Conservation (phyloP, 2,888 invertebrate species). For the Meteorus colon region DNA sequence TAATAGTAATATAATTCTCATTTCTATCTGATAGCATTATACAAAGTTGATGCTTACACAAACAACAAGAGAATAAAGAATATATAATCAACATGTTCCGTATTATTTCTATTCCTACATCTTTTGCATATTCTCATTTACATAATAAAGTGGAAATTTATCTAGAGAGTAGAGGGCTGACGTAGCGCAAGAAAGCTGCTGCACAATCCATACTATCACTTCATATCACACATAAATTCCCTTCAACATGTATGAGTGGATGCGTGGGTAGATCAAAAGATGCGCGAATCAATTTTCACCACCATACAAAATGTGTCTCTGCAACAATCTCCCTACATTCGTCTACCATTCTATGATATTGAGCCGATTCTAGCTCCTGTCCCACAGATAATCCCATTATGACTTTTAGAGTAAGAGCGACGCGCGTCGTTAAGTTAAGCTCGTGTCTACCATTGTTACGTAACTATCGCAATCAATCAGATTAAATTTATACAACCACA, state of each 20-base stretch:
- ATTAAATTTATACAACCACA: slow-evolving; percentile 15
- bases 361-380: slow-evolving; percentile 45
- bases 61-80: neutral
- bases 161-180: slow-evolving; percentile 21
- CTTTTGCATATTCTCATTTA: slow-evolving; percentile 54
- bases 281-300: slow-evolving; percentile 46
- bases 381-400: slow-evolving; percentile 56
- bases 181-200: no score
- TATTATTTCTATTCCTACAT: slow-evolving; percentile 58
- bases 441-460: slow-evolving; percentile 63
- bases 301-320: slow-evolving; percentile 19
- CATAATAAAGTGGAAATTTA: slow-evolving; percentile 60
- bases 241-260: neutral
- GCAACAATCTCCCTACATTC: slow-evolving; percentile 24
- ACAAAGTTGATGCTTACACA: neutral
- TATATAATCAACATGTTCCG: neutral
- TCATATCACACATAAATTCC: no score
- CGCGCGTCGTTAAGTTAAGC: slow-evolving; percentile 60
- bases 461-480: slow-evolving; percentile 68
- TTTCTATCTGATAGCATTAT: neutral
- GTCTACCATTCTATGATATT: no score
- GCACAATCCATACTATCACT: no score
- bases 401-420: slow-evolving; percentile 54
- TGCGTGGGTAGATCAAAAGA: slow-evolving; percentile 48
- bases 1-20: neutral